Conservation (phyloP, 2,888 invertebrate species). For the Melangyna quadrimaculata region DNA sequence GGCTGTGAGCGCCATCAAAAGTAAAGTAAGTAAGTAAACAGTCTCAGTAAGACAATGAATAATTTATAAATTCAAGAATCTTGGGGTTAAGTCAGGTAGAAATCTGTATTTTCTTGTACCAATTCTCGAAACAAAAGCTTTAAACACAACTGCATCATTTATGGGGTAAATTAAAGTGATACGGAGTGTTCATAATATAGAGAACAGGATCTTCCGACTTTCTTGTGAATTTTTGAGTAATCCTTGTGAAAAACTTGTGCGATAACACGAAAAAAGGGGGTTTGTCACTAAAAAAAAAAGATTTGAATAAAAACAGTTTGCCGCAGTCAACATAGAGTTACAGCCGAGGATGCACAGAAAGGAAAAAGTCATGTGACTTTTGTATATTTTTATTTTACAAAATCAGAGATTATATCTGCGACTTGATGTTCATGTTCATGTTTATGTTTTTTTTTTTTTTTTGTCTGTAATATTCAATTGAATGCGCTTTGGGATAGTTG, state of each 20-base stretch:
- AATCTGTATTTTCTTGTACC: too few relatives aligned
- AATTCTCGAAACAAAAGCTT: too few relatives aligned
- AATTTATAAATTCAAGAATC: too few relatives aligned
- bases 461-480: slow-evolving; percentile 2
- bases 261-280: slow-evolving; percentile 47
- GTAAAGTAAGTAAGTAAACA: too few relatives aligned
- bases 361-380: slow-evolving; percentile 9
- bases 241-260: slow-evolving; percentile 60
- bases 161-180: neutral
- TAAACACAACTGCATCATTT: too few relatives aligned
- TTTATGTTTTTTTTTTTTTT: neutral
- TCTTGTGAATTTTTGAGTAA: slow-evolving; percentile 54
- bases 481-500: neutral
- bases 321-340: slow-evolving; percentile 33
- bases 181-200: neutral
- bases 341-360: slow-evolving; percentile 8
- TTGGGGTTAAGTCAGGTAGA: too few relatives aligned
- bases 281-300: slow-evolving; percentile 34
- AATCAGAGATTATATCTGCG: slow-evolving; percentile 40
- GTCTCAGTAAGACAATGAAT: too few relatives aligned
- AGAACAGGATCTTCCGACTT: slow-evolving; percentile 4
- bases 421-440: neutral
- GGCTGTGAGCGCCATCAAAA: too few relatives aligned
- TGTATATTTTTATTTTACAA: slow-evolving; percentile 7
- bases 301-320: slow-evolving; percentile 20